Evolutionary conservation across 2,888 invertebrate species (phyloP), one percentile per base, ranked within the genome.

Genomic region (Hedychridium roseum): DNA sequence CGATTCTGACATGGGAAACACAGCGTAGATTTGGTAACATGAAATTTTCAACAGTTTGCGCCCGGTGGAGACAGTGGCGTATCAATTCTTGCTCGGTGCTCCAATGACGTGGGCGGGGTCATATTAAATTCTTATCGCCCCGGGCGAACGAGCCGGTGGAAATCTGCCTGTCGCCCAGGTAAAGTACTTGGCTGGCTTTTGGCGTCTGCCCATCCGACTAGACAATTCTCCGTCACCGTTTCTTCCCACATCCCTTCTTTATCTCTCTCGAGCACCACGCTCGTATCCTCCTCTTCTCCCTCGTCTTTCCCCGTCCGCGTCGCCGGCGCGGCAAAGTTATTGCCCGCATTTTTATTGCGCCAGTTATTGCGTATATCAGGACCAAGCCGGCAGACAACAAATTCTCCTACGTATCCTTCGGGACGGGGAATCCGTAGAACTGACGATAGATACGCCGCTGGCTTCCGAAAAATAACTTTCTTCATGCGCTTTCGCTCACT

Each of bases 331-430:
- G 53, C 57, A 50, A 57, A 71, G 68, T 71, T 72, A 73, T 73
- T 68, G 68, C 58, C 49, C 57, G 57, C 54, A 58, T 70, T 72
- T 75, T 74, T 73, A 73, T 73, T 71, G 65, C 66, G 21, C 47
- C 58, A 71, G 69, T 73, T 74, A 73, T 72, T 68, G 71, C 73
- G 48, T 42, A 58, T 68, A 64, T 61, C 64, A 62, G 54, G 54
- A 54, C 51, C 58, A 43, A 50, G 46, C 50, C 54, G 54, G 61
- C 58, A 57, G 65, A 63, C 69, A 68, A 70, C 69, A 70, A 71
- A 69, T 74, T 72, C 60, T 44, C 58, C 52, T 57, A 54, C 57
- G 44, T 52, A 54, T 62, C 39, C 46, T 49, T 44, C 46, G 35
- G 45, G 31, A 45, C 21, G 23, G 41, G 28, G 16, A 34, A 16